A percentile compares a stretch with the other conserved stretches of the same genome.
phyloP scores from a whole-genome alignment of 2,888 invertebrate genomes.

The Chalcis sispes region DNA sequence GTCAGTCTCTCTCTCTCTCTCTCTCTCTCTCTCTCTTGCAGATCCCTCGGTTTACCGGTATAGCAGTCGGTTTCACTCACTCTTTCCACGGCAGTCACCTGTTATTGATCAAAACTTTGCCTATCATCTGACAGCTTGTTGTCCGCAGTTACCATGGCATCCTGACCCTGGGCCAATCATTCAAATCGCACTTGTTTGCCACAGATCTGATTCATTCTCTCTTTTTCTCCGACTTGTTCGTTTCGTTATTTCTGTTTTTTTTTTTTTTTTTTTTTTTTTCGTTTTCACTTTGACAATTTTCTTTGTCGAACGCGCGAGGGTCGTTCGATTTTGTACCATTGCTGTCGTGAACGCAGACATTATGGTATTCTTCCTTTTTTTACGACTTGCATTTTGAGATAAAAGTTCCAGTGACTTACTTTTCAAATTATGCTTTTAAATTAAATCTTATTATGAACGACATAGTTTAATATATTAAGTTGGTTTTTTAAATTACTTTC shows the following conservation, averaged over 20 bases:
- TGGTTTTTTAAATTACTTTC: too few relatives aligned
- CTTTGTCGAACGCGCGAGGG: too few relatives aligned
- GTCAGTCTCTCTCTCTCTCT: constrained; percentile 26
- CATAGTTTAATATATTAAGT: too few relatives aligned
- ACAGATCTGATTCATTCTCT: constrained; percentile 9
- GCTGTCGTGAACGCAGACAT: too few relatives aligned
- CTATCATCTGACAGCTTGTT: constrained; percentile 76
- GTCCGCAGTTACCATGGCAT: constrained; percentile 75
- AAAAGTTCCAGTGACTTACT: too few relatives aligned
- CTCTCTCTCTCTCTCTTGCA: constrained; percentile 32
- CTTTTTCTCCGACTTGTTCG: neutral
- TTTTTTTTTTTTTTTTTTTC: neutral
- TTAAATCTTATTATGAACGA: too few relatives aligned
- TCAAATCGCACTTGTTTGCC: constrained; percentile 64
- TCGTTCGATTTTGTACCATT: too few relatives aligned
- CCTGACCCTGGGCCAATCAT: constrained; percentile 69
- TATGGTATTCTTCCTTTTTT: too few relatives aligned
- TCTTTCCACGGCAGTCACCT: constrained; percentile 70
- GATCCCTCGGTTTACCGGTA: constrained; percentile 6
- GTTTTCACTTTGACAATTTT: too few relatives aligned
- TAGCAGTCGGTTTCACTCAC: constrained; percentile 58
- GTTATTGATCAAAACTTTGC: constrained; percentile 76
- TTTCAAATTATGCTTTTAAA: too few relatives aligned
- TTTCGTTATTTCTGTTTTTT: neutral
- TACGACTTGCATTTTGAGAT: too few relatives aligned